A percentile compares a stretch with the other conserved stretches of the same genome.
Evolutionary conservation across 2,888 invertebrate genomes (phyloP).

Genomic region (Strigamia transsilvanica): DNA sequence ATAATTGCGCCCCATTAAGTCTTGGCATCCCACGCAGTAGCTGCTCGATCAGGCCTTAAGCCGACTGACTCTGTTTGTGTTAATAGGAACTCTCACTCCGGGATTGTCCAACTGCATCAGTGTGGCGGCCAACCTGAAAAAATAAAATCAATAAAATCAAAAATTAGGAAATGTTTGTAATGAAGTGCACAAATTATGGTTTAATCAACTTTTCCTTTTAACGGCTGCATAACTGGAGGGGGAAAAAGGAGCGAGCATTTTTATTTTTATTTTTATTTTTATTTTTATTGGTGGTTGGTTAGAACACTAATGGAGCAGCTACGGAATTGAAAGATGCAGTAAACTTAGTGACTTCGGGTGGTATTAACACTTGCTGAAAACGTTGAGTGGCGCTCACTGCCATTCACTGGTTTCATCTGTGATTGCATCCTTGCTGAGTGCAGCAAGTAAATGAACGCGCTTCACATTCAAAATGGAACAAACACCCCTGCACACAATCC

Average conservation of each 20-base stretch:
- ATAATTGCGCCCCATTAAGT: no score
- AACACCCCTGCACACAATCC: not conserved
- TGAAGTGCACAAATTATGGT: no score
- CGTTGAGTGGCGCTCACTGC: slow-evolving; percentile 19
- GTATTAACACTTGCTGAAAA: slow-evolving; percentile 20
- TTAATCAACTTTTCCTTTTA: no score
- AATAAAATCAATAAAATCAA: no score
- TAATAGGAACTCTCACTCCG: no score
- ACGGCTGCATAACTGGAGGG: no score
- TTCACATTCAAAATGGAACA: slow-evolving; percentile 17
- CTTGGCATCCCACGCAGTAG: no score
- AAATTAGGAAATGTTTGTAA: no score
- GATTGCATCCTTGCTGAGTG: slow-evolving; percentile 38
- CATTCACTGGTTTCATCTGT: slow-evolving; percentile 24
- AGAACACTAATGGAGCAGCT: slow-evolving; percentile 33
- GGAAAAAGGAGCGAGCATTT: not conserved
- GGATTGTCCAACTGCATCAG: no score
- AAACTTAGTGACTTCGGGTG: slow-evolving; percentile 22
- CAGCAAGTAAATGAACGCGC: not conserved
- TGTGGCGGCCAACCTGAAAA: no score
- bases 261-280: not conserved
- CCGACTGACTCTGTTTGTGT: no score
- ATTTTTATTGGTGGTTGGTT: slow-evolving; percentile 19
- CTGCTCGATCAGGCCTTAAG: no score
- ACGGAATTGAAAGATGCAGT: slow-evolving; percentile 38